Evolutionary conservation across 2,113 vertebrate species (phyloP).

Genomic region (Lycocorax pyrrhopterus): DNA sequence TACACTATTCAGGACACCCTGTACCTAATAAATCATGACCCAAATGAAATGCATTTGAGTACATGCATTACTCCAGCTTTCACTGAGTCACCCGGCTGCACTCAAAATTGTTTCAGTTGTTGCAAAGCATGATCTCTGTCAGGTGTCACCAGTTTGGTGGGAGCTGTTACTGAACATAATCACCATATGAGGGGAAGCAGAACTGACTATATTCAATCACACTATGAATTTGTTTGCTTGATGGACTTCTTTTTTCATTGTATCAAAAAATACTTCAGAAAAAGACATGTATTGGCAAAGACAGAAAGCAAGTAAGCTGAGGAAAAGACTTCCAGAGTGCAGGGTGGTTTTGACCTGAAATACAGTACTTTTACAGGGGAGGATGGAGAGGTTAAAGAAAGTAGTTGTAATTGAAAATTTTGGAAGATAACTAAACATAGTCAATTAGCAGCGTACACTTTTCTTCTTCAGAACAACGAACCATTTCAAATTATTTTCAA

Average conservation of each 20-base stretch:
- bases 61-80: background rate
- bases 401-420: background rate
- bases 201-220: background rate
- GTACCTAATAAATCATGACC: background rate
- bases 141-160: background rate
- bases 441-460: background rate
- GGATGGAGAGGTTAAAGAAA: background rate
- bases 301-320: background rate
- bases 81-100: background rate
- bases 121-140: background rate
- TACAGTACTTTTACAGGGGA: background rate
- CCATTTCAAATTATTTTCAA: background rate
- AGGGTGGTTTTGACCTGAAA: background rate
- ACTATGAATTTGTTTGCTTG: background rate
- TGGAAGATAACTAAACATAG: background rate
- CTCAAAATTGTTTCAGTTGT: background rate
- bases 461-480: background rate
- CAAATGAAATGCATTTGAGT: background rate
- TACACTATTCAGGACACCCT: background rate
- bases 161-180: background rate
- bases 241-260: background rate
- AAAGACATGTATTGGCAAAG: background rate
- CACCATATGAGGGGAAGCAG: background rate
- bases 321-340: background rate
- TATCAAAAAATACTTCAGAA: background rate